Base-by-base conservation (phyloP, 2,888 invertebrate species). In the Linyphia triangularis region DNA sequence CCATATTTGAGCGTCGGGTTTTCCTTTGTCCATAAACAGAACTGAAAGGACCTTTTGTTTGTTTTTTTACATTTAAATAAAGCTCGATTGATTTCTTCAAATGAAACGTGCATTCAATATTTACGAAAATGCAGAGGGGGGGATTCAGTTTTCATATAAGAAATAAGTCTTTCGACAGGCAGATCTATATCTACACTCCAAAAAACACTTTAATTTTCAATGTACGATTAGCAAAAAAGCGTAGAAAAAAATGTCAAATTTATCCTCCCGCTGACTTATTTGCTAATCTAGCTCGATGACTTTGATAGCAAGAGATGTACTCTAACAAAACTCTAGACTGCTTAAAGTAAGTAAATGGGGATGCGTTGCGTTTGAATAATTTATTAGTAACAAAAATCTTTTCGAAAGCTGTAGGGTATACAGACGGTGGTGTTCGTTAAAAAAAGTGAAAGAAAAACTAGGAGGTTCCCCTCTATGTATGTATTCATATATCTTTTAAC, bases 401-500 rank as follows among this genome's bases (percentile, higher is more conserved):
- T 75, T 69, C 63, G 86, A 86, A 86, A 86, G 86, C 86, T 86
- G 59, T 37, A 81, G 81, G 81, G 73, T 67, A 73, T 51, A 16
- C 33, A 73, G 70, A 19, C 65, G 24, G 30, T 72, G 57, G 19
- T 19, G 65, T 86, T 79, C 78, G 79, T 73, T 65, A 72, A 86
- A 86, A 85, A 85, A 85, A 24, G 82, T 33, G 40, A 65, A 75
- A 84, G 70, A 61, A 85, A 85, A 79, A 72, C 70, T 79, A 24
- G 40, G 51, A 43, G 73, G 73, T 63, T 63, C 43, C 65, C 73
- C 51, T 57, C 57, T 70, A 43, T 86, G 85, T 75, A 81, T 86
- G 40, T 81, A 86, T 86, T 86, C 86, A 86, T 86, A 86, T 81
- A 72, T 86, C 86, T 86, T 86, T 86, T 81, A 81, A 86, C 86